Evolutionary conservation across 2,113 vertebrate genomes (phyloP).

Genomic region (Petromus typicus): DNA sequence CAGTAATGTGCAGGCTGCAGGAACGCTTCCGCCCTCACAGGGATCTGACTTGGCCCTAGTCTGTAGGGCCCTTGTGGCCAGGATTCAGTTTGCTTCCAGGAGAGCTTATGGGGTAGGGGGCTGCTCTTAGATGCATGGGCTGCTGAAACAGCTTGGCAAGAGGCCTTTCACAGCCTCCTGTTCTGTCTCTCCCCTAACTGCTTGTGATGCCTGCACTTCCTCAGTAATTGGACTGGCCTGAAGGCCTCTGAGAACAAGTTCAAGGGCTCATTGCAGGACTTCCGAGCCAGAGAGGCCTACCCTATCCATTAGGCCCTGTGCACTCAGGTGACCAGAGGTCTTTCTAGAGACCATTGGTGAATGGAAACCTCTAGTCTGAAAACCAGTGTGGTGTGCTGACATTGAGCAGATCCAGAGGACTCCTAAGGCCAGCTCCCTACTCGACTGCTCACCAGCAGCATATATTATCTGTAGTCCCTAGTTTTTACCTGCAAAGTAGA

Average conservation of each 20-base stretch:
- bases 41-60: neutral
- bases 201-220: neutral
- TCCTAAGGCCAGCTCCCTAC: neutral
- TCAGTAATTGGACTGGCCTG: neutral
- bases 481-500: neutral
- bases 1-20: fast-evolving
- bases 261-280: neutral
- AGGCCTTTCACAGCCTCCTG: neutral
- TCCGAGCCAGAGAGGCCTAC: neutral
- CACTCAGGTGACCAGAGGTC: neutral
- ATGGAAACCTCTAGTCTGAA: neutral
- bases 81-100: neutral
- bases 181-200: neutral
- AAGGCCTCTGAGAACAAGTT: neutral
- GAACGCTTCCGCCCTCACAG: neutral
- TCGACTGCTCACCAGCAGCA: neutral
- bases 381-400: neutral
- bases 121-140: neutral
- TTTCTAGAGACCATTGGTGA: neutral
- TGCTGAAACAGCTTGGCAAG: neutral
- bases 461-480: neutral
- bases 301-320: neutral
- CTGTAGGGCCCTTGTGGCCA: fast-evolving
- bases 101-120: neutral
- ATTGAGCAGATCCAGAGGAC: neutral